phyloP scores from a whole-genome alignment of 2,113 vertebrate species.

The Daboia siamensis region DNA sequence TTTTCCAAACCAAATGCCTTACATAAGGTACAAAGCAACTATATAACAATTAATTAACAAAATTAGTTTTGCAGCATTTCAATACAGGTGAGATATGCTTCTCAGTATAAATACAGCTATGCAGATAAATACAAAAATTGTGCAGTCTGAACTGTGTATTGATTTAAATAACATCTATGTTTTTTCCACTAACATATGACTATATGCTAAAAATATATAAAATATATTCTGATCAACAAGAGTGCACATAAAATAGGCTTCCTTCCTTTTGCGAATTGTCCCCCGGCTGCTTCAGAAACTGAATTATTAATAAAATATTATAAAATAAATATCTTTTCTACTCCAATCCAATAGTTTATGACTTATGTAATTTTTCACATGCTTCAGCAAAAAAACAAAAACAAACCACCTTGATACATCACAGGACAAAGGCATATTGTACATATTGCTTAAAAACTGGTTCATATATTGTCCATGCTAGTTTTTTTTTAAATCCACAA shows the following conservation, averaged over 20 bases:
- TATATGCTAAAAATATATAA: background rate
- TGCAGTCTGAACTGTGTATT: background rate
- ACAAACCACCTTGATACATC: background rate
- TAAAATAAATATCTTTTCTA: background rate
- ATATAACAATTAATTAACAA: constrained; percentile 37
- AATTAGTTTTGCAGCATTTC: constrained; percentile 19
- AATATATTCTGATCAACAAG: background rate
- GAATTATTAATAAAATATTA: background rate
- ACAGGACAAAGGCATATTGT: background rate
- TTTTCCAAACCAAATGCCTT: constrained; percentile 48
- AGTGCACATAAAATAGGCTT: background rate
- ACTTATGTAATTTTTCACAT: background rate
- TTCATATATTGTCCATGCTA: background rate
- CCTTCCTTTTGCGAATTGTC: background rate
- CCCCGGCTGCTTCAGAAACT: background rate
- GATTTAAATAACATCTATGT: constrained; percentile 2
- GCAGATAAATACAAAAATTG: background rate
- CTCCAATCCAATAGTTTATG: background rate
- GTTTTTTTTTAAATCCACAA: background rate
- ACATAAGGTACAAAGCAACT: constrained; percentile 40
- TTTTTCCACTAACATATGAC: constrained; percentile 22
- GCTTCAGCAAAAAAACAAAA: background rate
- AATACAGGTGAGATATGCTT: background rate
- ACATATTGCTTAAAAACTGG: background rate
- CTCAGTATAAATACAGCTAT: constrained; percentile 15